Percentiles rank a stretch among this genome's conserved stretches.
Evolutionary conservation across 2,797 vertebrate genomes (phyloP).

Genomic region (Xiphophorus birchmanni): DNA sequence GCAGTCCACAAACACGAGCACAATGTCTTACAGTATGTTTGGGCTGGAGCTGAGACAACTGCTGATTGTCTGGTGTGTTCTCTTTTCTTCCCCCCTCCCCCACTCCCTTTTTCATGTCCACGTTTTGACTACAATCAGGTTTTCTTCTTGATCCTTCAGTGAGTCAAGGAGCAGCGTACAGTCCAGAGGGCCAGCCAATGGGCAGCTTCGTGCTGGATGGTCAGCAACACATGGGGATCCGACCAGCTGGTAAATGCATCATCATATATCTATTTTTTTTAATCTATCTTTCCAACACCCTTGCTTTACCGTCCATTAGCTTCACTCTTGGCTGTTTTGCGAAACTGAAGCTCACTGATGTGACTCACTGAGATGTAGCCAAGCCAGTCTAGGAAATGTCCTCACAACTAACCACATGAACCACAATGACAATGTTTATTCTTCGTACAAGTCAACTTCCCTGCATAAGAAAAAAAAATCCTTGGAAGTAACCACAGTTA

Average conservation of each 20-base stretch:
- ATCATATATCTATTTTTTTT: slow-evolving; percentile 7
- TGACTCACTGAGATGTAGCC: slow-evolving; percentile 41
- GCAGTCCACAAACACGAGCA: slow-evolving; percentile 74
- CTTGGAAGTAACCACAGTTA: background rate
- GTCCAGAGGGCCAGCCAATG: slow-evolving; percentile 99
- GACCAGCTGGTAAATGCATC: slow-evolving; percentile 91
- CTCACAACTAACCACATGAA: slow-evolving; percentile 35
- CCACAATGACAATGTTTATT: background rate
- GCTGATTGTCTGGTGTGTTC: slow-evolving; percentile 99
- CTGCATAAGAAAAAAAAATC: slow-evolving; percentile 24
- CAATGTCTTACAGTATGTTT: slow-evolving; percentile 87
- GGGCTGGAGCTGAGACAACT: slow-evolving; percentile 93
- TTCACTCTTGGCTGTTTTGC: slow-evolving; percentile 11
- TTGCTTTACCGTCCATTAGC: slow-evolving; percentile 38
- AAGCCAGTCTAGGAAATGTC: slow-evolving; percentile 32
- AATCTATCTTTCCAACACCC: slow-evolving; percentile 26
- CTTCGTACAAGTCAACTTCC: background rate
- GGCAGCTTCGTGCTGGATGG: slow-evolving; percentile 99
- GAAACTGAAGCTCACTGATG: slow-evolving; percentile 38
- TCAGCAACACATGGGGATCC: slow-evolving; percentile 99
- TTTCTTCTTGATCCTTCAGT: slow-evolving; percentile 99
- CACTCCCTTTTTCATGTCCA: slow-evolving; percentile 94
- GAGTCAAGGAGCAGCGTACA: slow-evolving; percentile 99
- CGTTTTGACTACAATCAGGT: slow-evolving; percentile 99
- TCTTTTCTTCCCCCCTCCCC: slow-evolving; percentile 93